Evolutionary conservation across 37 sponge, comb jelly and placozoan genomes (phyloP).

Genomic region (Spongia lamella): DNA sequence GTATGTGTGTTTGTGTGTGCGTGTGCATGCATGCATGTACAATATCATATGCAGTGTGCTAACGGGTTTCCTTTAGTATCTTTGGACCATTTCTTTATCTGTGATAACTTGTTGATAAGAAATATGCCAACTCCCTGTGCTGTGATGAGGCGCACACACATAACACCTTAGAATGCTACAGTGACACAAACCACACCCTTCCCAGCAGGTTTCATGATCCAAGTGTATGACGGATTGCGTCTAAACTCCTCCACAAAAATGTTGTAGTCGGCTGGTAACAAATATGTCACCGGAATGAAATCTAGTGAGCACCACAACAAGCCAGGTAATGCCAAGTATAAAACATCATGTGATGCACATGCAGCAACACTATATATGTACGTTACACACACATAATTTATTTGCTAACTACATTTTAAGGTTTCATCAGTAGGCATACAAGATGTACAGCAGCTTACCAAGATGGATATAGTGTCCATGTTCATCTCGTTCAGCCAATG

Average conservation of each 20-base stretch:
- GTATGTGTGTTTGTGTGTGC: too few relatives aligned
- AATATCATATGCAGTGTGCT: too few relatives aligned
- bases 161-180: not conserved
- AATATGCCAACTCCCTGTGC: slow-evolving; percentile 97
- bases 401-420: too few relatives aligned
- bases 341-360: too few relatives aligned
- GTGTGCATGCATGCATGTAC: too few relatives aligned
- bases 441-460: slow-evolving; percentile 42
- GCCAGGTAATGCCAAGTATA: too few relatives aligned
- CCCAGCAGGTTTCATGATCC: slow-evolving; percentile 97
- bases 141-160: not conserved
- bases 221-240: slow-evolving; percentile 85
- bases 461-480: slow-evolving; percentile 80
- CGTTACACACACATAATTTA: too few relatives aligned
- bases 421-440: too few relatives aligned
- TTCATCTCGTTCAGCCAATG: slow-evolving; percentile 89
- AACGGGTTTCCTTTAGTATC: slow-evolving; percentile 54
- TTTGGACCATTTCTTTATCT: slow-evolving; percentile 97
- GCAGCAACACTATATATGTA: too few relatives aligned
- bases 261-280: slow-evolving; percentile 97
- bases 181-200: slow-evolving; percentile 53
- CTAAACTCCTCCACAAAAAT: slow-evolving; percentile 96
- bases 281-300: slow-evolving; percentile 93
- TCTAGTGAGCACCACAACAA: slow-evolving; percentile 38
- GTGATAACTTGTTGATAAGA: slow-evolving; percentile 93